These are phyloP conservation scores for Caenorhabditis sulstoni DNA, from an alignment of 2,888 invertebrate genomes.

Conservation along the genomic window DNA sequence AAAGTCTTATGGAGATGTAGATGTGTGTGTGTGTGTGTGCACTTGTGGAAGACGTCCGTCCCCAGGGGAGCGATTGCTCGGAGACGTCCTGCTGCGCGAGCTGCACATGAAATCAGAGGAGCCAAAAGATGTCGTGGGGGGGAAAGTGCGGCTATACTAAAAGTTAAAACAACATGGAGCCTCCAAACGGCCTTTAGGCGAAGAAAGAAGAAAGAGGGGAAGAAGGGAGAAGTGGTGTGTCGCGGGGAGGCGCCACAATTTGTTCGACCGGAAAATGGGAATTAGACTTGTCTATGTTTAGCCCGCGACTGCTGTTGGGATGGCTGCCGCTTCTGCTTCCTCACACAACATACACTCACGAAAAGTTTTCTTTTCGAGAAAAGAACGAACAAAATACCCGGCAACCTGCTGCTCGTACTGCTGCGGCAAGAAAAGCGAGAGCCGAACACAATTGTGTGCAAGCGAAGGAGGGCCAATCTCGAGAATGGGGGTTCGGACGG, in stretches of 20 bases:
- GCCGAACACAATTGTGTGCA: constrained; percentile 33
- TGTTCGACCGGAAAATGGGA: constrained; percentile 63
- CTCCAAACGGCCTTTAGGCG: constrained; percentile 7
- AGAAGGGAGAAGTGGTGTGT: constrained; percentile 28
- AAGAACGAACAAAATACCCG: constrained; percentile 8
- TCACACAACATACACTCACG: neutral
- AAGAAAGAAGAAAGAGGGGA: constrained; percentile 12
- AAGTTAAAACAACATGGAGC: constrained; percentile 40
- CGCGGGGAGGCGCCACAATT: constrained; percentile 51
- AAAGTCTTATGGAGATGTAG: constrained; percentile 17
- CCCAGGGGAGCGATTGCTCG: constrained; percentile 53
- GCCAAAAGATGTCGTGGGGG: constrained; percentile 5
- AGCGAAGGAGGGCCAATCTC: constrained; percentile 18
- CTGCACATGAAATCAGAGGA: constrained; percentile 37
- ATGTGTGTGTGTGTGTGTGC: constrained; percentile 26
- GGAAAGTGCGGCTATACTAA: constrained; percentile 56
- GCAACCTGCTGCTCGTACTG: constrained; percentile 1
- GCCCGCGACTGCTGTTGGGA: neutral
- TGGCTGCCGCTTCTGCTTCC: constrained; percentile 6
- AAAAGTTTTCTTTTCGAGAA: neutral
- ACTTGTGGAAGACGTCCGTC: constrained; percentile 44
- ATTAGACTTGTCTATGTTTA: constrained; percentile 58
- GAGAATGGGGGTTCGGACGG: constrained; percentile 39
- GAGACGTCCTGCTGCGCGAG: neutral
- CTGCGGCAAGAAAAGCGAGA: constrained; percentile 9